phyloP scores from a whole-genome alignment of 2,113 vertebrate genomes.

The Phrynocephalus versicolor region DNA sequence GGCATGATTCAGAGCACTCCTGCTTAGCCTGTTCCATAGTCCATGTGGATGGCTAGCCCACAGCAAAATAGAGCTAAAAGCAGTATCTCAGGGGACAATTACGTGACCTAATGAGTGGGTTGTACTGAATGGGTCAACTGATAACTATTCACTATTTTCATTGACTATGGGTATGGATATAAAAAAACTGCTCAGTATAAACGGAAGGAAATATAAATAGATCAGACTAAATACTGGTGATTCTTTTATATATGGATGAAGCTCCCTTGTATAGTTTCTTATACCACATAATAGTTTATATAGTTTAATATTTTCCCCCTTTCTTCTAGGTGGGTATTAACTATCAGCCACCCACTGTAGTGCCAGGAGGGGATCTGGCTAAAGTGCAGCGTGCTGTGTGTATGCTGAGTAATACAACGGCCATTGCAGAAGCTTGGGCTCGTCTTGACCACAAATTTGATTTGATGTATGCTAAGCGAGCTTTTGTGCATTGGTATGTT shows the following conservation, averaged over 20 bases:
- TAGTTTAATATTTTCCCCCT: background rate
- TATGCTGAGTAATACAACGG: conserved; percentile 48
- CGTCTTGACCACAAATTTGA: conserved; percentile 48
- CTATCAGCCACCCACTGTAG: conserved; percentile 33
- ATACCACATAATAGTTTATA: background rate
- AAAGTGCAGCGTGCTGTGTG: background rate
- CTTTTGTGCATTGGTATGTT: conserved; percentile 51
- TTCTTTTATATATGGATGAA: background rate
- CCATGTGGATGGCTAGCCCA: too few relatives aligned
- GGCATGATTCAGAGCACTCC: too few relatives aligned
- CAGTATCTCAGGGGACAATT: too few relatives aligned
- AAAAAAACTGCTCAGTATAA: too few relatives aligned
- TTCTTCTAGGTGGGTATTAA: background rate
- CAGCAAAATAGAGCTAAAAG: too few relatives aligned
- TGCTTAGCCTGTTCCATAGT: too few relatives aligned
- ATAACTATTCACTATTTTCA: too few relatives aligned
- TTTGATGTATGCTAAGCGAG: conserved; percentile 54
- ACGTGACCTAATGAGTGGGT: too few relatives aligned
- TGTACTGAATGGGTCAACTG: too few relatives aligned
- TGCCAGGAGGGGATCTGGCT: conserved; percentile 42
- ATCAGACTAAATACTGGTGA: too few relatives aligned
- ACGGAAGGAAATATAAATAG: too few relatives aligned
- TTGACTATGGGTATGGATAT: too few relatives aligned
- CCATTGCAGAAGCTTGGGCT: conserved; percentile 41
- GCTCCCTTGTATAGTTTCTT: background rate